phyloP scores from a whole-genome alignment of 2,888 invertebrate species.

The Nephrotoma flavescens region DNA sequence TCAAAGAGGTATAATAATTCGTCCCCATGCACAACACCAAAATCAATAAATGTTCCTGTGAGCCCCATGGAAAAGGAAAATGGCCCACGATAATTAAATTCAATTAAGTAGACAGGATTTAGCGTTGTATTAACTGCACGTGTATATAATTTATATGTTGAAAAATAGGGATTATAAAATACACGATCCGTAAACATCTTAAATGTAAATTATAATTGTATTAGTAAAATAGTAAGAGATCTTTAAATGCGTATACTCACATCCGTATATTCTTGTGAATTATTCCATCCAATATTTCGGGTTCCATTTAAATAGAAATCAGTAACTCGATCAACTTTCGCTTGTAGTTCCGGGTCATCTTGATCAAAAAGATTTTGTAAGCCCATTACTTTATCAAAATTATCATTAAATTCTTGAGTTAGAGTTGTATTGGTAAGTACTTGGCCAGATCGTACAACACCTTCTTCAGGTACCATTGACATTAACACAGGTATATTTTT shows the following conservation, averaged over 20 bases:
- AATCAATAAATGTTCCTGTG: conserved; percentile 22
- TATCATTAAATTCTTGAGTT: conserved; percentile 20
- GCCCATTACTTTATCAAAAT: conserved; percentile 22
- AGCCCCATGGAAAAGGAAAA: conserved; percentile 32
- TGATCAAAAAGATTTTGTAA: not conserved
- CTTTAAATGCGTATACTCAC: conserved; percentile 12
- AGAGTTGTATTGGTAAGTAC: conserved; percentile 22
- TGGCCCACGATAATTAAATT: conserved; percentile 34
- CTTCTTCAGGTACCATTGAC: conserved; percentile 35
- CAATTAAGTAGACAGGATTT: conserved; percentile 34
- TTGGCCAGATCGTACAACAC: conserved; percentile 32
- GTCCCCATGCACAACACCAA: conserved; percentile 35
- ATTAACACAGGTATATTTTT: conserved; percentile 34
- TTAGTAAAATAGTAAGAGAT: not conserved
- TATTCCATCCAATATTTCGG: conserved; percentile 19
- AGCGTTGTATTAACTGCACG: conserved; percentile 15
- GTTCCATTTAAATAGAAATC: conserved; percentile 21
- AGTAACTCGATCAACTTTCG: conserved; percentile 16
- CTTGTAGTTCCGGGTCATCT: not conserved
- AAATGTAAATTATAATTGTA: not conserved
- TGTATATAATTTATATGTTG: conserved; percentile 21
- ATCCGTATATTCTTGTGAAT: conserved; percentile 21
- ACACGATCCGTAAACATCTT: conserved; percentile 36
- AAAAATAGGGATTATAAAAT: conserved; percentile 34
- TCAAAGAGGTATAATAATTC: conserved; percentile 37